A percentile compares a stretch with the other conserved stretches of the same genome.
These are phyloP conservation scores for Cyrtonyx montezumae DNA, from an alignment of 2,113 vertebrate species.

Conservation along the genomic window DNA sequence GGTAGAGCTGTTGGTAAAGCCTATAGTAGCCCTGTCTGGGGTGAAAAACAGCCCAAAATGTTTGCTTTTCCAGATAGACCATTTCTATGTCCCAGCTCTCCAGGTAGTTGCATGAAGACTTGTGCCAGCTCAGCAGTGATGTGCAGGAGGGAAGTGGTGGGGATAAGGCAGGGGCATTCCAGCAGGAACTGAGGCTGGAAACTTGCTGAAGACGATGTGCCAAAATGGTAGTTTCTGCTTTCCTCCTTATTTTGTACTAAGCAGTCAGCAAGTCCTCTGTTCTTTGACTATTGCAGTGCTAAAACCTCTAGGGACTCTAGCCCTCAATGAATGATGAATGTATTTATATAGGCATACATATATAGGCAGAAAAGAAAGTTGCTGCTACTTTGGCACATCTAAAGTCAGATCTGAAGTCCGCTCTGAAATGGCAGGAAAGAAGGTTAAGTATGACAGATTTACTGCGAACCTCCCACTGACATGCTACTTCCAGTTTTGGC, in stretches of 20 bases:
- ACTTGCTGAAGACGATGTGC: fast-evolving
- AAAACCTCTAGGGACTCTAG: background rate
- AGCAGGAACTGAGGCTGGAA: background rate
- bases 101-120: background rate
- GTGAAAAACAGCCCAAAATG: background rate
- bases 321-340: background rate
- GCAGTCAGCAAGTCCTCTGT: background rate
- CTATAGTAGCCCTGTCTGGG: background rate
- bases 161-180: background rate
- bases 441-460: conserved; percentile 13
- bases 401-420: background rate
- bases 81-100: background rate
- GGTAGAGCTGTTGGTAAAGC: background rate
- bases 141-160: background rate
- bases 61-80: background rate
- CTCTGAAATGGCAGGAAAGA: conserved; percentile 4
- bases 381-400: background rate
- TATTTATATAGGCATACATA: background rate
- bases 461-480: conserved; percentile 25
- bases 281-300: background rate
- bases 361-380: background rate
- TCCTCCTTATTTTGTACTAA: background rate
- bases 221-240: background rate
- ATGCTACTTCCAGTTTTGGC: background rate
- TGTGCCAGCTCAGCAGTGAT: background rate